Conservation (phyloP, 2,888 invertebrate genomes). For the Lepas anatifera region DNA sequence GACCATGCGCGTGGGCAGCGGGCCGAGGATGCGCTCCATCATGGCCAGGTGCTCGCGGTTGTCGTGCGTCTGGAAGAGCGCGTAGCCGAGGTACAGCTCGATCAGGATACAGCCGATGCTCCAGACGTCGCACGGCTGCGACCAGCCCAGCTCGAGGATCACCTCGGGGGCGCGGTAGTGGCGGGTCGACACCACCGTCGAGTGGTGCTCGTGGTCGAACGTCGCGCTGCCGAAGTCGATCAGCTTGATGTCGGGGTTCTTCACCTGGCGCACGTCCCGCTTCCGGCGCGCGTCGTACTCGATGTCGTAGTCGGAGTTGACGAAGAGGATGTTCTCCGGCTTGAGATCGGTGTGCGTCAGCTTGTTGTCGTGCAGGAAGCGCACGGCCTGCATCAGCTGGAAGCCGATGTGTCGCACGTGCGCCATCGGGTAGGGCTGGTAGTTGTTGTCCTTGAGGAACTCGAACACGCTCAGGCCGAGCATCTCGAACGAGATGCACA, state of each 20-base stretch:
- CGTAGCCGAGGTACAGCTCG: constrained; percentile 94
- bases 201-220: constrained; percentile 99
- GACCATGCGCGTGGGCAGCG: constrained; percentile 77
- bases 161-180: constrained; percentile 99
- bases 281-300: constrained; percentile 55
- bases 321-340: constrained; percentile 97
- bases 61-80: constrained; percentile 98
- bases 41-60: constrained; percentile 99
- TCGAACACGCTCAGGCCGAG: constrained; percentile 95
- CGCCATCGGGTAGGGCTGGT: constrained; percentile 93
- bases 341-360: constrained; percentile 99
- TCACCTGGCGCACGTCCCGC: constrained; percentile 74
- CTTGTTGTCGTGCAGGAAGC: constrained; percentile 94
- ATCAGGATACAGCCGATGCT: constrained; percentile 99
- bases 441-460: constrained; percentile 98
- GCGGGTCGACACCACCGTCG: constrained; percentile 96
- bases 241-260: constrained; percentile 84
- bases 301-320: constrained; percentile 81
- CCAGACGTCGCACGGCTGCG: constrained; percentile 99
- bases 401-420: constrained; percentile 96
- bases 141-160: constrained; percentile 96
- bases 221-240: constrained; percentile 99
- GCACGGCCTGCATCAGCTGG: constrained; percentile 91
- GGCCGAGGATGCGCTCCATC: constrained; percentile 98
- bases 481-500: constrained; percentile 97